phyloP scores from a whole-genome alignment of 2,888 invertebrate genomes.

The Ryuthela nishihirai region DNA sequence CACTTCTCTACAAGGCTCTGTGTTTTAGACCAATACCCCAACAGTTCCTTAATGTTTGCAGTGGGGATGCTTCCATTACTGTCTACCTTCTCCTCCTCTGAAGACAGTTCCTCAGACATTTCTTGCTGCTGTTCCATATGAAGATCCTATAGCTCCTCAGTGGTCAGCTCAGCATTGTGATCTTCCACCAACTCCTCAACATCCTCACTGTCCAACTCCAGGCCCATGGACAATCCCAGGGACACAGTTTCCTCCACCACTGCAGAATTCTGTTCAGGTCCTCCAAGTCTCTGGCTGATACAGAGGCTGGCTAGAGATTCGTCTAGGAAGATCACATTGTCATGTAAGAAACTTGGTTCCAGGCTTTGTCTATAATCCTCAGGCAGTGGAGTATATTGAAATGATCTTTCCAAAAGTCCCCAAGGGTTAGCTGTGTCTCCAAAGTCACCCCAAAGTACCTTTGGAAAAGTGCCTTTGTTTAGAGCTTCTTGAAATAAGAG shows the following conservation, averaged over 20 bases:
- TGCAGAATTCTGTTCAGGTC: neutral
- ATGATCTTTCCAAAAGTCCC: conserved; percentile 43
- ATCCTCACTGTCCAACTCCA: neutral
- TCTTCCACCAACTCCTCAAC: neutral
- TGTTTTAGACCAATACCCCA: too few species aligned
- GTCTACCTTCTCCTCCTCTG: too few species aligned
- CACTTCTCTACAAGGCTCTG: neutral
- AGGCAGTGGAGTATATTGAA: conserved; percentile 3
- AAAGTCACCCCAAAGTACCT: conserved; percentile 44
- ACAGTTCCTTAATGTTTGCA: too few species aligned
- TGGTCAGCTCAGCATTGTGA: neutral
- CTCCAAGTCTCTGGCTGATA: neutral
- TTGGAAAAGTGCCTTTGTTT: conserved; percentile 45
- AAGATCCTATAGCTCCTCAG: too few species aligned
- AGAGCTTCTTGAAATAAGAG: conserved; percentile 47
- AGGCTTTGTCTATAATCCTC: neutral
- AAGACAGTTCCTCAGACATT: too few species aligned
- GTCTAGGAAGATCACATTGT: neutral
- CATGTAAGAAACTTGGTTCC: neutral
- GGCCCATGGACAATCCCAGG: neutral
- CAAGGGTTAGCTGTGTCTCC: conserved; percentile 44
- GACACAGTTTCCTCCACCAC: neutral
- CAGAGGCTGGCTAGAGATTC: neutral
- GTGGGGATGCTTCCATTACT: too few species aligned
- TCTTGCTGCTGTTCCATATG: too few species aligned